These are phyloP conservation scores for Andrena dorsata DNA, from an alignment of 2,888 invertebrate species.

Conservation along the genomic window DNA sequence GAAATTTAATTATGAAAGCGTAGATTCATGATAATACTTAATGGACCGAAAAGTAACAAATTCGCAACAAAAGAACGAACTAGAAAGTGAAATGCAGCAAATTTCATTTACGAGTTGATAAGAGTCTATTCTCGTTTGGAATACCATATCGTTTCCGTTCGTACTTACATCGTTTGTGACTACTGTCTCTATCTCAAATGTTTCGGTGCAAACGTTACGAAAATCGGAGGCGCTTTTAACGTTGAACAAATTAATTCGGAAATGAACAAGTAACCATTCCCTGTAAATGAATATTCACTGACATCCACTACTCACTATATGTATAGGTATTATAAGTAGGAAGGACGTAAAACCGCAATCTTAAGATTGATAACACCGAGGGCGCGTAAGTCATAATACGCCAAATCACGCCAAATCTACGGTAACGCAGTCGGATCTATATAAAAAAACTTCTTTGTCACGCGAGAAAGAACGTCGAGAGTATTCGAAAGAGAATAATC, in stretches of 20 bases:
- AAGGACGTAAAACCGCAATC: constrained; percentile 1
- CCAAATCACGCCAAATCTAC: background rate
- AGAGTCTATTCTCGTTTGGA: constrained; percentile 50
- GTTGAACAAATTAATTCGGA: background rate
- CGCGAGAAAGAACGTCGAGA: too few relatives aligned
- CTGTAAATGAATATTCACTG: constrained; percentile 5
- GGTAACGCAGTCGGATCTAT: background rate
- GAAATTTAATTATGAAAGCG: constrained; percentile 32
- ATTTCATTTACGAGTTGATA: constrained; percentile 60
- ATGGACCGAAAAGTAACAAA: constrained; percentile 25
- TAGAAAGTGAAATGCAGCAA: constrained; percentile 38
- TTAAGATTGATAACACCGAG: constrained; percentile 29
- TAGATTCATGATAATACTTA: constrained; percentile 32
- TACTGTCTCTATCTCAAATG: background rate
- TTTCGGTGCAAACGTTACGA: constrained; percentile 2
- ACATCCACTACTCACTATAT: background rate
- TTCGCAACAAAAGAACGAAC: constrained; percentile 34
- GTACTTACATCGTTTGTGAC: constrained; percentile 67
- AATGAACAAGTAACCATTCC: background rate
- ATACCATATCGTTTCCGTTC: background rate
- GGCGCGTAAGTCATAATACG: background rate
- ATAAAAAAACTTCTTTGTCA: background rate
- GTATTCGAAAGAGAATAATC: background rate
- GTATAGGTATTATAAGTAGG: background rate
- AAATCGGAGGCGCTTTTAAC: background rate